A percentile compares a stretch with the other conserved stretches of the same genome.
These are phyloP conservation scores for Theristicus caerulescens DNA, from an alignment of 2,113 vertebrate genomes.

Conservation along the genomic window DNA sequence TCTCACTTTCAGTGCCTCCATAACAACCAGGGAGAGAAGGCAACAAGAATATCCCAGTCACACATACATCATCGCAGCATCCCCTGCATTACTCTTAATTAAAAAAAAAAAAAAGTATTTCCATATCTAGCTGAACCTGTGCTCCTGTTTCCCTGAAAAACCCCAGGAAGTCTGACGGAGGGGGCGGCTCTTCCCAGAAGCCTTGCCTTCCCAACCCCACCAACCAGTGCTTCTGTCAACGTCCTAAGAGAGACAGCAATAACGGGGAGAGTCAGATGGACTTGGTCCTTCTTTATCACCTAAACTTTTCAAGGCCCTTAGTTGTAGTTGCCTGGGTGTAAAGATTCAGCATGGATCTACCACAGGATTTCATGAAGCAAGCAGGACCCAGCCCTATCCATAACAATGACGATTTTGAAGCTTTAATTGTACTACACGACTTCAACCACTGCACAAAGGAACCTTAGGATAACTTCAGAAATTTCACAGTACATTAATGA, in stretches of 20 bases:
- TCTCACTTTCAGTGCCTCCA: not conserved
- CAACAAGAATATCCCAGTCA: not conserved
- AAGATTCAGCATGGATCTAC: not conserved
- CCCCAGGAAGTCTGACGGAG: not conserved
- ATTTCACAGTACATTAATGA: not conserved
- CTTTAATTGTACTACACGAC: not conserved
- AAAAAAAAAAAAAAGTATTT: not conserved
- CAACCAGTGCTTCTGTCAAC: not conserved
- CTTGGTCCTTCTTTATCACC: not conserved
- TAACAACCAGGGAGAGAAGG: not conserved
- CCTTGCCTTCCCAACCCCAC: not conserved
- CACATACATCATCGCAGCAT: not conserved
- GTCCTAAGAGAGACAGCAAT: not conserved
- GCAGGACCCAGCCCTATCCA: not conserved
- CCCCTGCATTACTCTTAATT: not conserved
- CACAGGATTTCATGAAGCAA: not conserved
- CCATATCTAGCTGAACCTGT: not conserved
- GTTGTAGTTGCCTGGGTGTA: not conserved
- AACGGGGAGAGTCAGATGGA: not conserved
- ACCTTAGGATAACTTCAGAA: not conserved
- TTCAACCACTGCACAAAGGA: not conserved
- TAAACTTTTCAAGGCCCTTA: not conserved
- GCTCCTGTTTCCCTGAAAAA: not conserved
- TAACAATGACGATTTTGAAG: not conserved
- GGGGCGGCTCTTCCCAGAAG: not conserved